Evolutionary conservation across 2,888 invertebrate genomes (phyloP), one percentile per base, ranked within the genome.

Genomic region (Lucinisca nassula): DNA sequence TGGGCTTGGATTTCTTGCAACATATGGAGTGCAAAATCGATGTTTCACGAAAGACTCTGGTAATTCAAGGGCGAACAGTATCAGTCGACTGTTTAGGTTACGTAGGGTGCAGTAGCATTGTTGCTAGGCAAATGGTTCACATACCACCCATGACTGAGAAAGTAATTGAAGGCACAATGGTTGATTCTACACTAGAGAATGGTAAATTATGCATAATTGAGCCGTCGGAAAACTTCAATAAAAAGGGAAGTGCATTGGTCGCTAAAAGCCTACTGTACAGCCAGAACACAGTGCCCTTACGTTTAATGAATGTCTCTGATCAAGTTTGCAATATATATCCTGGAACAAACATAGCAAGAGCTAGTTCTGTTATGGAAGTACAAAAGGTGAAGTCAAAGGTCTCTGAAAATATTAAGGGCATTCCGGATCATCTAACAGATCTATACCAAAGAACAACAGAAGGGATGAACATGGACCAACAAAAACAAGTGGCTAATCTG

Each of bases 251-350:
- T n/a, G n/a, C n/a, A n/a, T n/a, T 87, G 40, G 67, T 88, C 10
- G 88, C 82, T 27, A 75, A 79, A 80, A 30, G 82, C 21, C 73
- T 90, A 37, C 86, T 90, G 6, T 14, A 74, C n/a, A 35, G 40
- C 37, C 38, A 67, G 24, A 82, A 83, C 0, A 79, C 17, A 27
- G 82, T 89, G 4, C 87, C 88, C 6, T 30, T 90, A 12, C 27
- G 85, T 40, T 51, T 87, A 3, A 84, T 83, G 82, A 89, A 90
- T 82, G 35, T 87, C 10, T 79, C 83, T 30, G 73, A 84, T 10
- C 78, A 85, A 74, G 30, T 61, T 40, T 72, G 73, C 21, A 77
- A 55, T 14, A 27, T 87, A 17, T 79, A 89, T 55, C 73, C 58
- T 30, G 85, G 84, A 32, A 87, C 89, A 38, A 72, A 85, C 35